Base-by-base conservation (phyloP, 1,140 invertebrate genomes). In the Portunus trituberculatus region DNA sequence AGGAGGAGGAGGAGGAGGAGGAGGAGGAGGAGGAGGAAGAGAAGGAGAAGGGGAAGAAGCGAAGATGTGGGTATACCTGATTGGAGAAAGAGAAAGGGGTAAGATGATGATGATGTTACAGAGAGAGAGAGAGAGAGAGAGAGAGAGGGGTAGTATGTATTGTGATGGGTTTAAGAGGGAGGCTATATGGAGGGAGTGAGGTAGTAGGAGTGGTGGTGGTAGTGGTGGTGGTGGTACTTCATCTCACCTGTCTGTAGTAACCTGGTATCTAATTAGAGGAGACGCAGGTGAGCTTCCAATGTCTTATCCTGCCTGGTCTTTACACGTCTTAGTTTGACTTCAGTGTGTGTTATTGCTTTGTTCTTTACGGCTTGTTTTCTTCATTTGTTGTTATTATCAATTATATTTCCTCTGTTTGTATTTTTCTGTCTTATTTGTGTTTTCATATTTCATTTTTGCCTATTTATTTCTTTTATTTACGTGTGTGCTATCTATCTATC, bases 201-300 rank as follows among this genome's bases (percentile, higher is more conserved):
- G 67, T 76, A 76, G 20, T 76, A 10, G 83, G 4, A 20, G 52
- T 59, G 52, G 52, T 59, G 52, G 52, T 59, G 83, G 83, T 59
- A 25, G 67, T n/a, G 67, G 67, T 76, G 67, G 67, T 76, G 67
- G n/a, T n/a, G 12, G 67, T 76, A n/a, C 67, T 20, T 76, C n/a
- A 76, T n/a, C 67, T 76, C 67, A 76, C 67, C 67, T 76, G 67
- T 76, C 67, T 76, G 67, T 20, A 76, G 67, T n/a, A 76, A 76
- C 67, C 67, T n/a, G 67, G 67, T 25, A 76, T 76, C 67, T 76
- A 76, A 76, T 76, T 76, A 76, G 52, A 59, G 52, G 52, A 76
- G 52, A 20, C 52, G 12, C 20, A 76, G 67, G 20, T 76, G 67
- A n/a, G 67, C 67, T n/a, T 1, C 67, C 20, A 76, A 76, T 76